Evolutionary conservation across 2,888 invertebrate genomes (phyloP).

Genomic region (Nephrotoma flavescens): DNA sequence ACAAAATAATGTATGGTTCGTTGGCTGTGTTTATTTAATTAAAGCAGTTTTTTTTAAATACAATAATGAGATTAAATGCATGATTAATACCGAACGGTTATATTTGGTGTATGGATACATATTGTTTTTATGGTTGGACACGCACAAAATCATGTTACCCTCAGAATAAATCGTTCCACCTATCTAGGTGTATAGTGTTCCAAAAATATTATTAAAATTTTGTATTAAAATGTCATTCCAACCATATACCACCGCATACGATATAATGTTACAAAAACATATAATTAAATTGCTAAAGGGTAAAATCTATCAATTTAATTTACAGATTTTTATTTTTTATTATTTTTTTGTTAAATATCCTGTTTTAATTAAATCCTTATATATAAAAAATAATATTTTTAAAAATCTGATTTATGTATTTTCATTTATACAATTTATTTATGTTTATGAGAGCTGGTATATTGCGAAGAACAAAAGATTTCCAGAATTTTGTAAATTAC

Average conservation of each 20-base stretch:
- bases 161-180: not conserved
- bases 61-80: not conserved
- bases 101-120: not conserved
- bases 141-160: not conserved
- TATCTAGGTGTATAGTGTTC: not conserved
- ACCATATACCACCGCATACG: not conserved
- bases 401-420: not conserved
- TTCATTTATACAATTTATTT: no score
- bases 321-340: not conserved
- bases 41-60: not conserved
- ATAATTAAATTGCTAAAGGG: not conserved
- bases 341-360: not conserved
- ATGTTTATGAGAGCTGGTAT: no score
- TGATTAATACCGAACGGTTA: not conserved
- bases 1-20: no score
- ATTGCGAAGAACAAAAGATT: no score
- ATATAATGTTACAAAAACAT: not conserved
- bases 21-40: not conserved
- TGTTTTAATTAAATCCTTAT: not conserved
- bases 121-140: not conserved
- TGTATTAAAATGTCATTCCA: not conserved
- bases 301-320: not conserved
- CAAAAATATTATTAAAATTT: not conserved
- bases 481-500: no score
- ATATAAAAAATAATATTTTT: not conserved